Evolutionary conservation across 2,113 vertebrate genomes (phyloP).

Genomic region (Rhynchomys soricoides): DNA sequence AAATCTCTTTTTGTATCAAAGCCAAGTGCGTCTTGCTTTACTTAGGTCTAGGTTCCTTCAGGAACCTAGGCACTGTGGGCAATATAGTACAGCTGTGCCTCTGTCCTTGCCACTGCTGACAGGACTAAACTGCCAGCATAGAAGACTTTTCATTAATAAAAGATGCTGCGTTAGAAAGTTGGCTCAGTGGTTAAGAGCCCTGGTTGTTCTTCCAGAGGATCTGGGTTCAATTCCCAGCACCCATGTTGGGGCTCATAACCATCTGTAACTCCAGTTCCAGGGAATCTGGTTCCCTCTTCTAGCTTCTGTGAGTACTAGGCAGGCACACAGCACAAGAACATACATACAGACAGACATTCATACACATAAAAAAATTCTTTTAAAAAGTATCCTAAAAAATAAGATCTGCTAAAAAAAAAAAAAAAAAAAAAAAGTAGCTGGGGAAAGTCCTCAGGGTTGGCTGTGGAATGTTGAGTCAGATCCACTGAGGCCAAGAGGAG

Average conservation of each 20-base stretch:
- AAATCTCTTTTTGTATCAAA: background rate
- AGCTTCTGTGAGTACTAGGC: background rate
- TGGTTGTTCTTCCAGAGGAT: background rate
- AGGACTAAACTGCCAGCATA: background rate
- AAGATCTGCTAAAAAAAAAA: background rate
- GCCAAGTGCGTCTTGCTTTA: background rate
- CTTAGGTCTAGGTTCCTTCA: background rate
- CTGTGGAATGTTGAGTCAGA: background rate
- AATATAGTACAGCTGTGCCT: background rate
- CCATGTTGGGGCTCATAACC: background rate
- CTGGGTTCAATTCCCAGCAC: background rate
- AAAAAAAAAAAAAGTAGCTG: background rate
- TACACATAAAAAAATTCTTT: background rate
- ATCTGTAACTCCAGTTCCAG: background rate
- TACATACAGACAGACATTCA: background rate
- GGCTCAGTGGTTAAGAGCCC: background rate
- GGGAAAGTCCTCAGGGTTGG: background rate
- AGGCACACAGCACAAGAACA: background rate
- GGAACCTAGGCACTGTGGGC: too few species aligned
- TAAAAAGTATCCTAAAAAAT: background rate
- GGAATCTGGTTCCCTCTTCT: background rate
- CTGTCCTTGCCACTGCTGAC: background rate
- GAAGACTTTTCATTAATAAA: background rate
- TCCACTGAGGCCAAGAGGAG: background rate
- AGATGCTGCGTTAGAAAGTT: background rate